Base-by-base conservation (phyloP, 2,888 invertebrate species). In the Gymnosoma rotundatum region DNA sequence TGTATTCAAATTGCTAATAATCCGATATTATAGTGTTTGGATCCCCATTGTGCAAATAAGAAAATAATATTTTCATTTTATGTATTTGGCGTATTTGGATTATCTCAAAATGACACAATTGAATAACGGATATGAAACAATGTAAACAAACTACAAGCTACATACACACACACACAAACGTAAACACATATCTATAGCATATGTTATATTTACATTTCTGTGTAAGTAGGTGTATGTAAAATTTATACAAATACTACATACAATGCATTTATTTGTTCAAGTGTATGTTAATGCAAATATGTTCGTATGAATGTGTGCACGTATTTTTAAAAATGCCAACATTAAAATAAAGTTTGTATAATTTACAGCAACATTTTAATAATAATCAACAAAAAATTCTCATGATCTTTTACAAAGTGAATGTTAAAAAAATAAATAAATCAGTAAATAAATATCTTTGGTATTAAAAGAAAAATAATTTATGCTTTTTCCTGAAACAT, bases 1-100 rank as follows among this genome's bases (percentile, higher is more conserved):
- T 81, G 78, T 82, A 84, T 84, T 82, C 61, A 84, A 84, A 84
- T 84, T 84, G 84, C 84, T 84, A 84, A 84, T 84, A 84, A 84
- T 84, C 78, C 50, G 78, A 80, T 83, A 80, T 75, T 81, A 73
- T 67, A 81, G 84, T 78, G 84, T 80, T 72, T 80, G 83, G 45
- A 69, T 73, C 54, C 66, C 63, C 79, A 54, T 73, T 81, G 64
- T 58, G 58, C 69, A 84, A 78, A 81, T 78, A 78, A 74, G 66
- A 69, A 78, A 74, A 82, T 81, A 84, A 81, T 60, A 78, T 73
- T 80, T 80, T 70, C 56, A 70, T 78, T 84, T 84, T 84, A 78
- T 81, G 74, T 84, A 52, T 84, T 78, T 50, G 78, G 73, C 63
- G 78, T 84, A 84, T 84, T 84, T 78, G 81, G 69, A 70, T 84